Evolutionary conservation across 2,113 vertebrate genomes (phyloP).

Genomic region (Dermatemys mawii): DNA sequence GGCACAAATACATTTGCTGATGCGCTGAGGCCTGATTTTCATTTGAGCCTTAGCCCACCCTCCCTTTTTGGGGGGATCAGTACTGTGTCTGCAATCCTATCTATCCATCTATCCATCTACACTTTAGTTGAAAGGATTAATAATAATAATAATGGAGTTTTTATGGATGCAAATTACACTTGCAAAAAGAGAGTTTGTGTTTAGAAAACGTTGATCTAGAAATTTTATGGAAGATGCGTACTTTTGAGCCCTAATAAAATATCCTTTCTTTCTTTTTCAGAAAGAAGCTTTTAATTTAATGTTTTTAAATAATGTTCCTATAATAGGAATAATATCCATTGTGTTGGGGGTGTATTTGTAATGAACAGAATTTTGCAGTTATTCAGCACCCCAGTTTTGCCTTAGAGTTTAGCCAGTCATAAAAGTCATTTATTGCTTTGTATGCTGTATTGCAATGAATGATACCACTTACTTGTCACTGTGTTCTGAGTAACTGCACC

Average conservation of each 20-base stretch:
- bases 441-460: neutral
- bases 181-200: neutral
- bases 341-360: neutral
- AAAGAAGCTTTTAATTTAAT: neutral
- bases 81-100: neutral
- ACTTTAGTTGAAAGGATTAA: neutral
- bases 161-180: neutral
- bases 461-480: neutral
- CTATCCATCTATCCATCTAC: too few relatives aligned
- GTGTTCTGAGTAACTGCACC: neutral
- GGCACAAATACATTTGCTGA: neutral
- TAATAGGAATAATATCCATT: neutral
- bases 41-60: neutral
- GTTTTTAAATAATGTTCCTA: neutral
- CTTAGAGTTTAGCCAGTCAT: constrained; percentile 7
- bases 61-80: neutral
- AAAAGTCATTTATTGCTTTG: neutral
- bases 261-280: neutral
- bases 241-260: neutral
- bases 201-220: neutral
- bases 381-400: neutral
- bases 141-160: neutral
- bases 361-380: neutral
- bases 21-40: neutral
- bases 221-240: neutral